Evolutionary conservation across 2,888 invertebrate genomes (phyloP), one percentile per base, ranked within the genome.

Genomic region (Plagiodera versicolora): DNA sequence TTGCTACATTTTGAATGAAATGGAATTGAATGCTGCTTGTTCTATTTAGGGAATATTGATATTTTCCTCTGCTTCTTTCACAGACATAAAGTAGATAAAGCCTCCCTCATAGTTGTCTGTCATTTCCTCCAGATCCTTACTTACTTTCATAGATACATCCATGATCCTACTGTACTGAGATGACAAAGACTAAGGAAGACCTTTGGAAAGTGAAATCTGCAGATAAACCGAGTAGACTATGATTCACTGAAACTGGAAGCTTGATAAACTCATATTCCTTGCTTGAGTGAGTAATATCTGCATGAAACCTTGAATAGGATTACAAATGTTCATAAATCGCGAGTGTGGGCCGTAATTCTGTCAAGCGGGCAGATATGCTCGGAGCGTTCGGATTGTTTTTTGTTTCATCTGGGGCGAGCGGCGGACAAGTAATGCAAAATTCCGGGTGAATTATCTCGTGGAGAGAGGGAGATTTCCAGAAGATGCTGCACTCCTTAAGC

Each of bases 201-300:
- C 57, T 58, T 55, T 59, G 84, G 84, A 83, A 86, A 85, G 85
- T 86, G 86, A 85, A 83, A 81, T 83, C 84, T 83, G 83, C 84
- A 84, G 86, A 87, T 86, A 86, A 86, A 79, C 78, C 78, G 77
- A 75, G 75, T 74, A 71, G 76, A 76, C 76, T 81, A 85, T 86
- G 86, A 86, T 86, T 87, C 86, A 87, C 85, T n/a, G n/a, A n/a
- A 83, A 84, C 83, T 83, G 84, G 86, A 81, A 86, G 86, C 86
- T 86, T 86, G 79, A 79, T 80, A 80, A 80, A 80, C 80, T 80
- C 80, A 80, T 80, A 80, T 80, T 80, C 80, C 78, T 76, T 80
- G 79, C 79, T 80, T 80, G 80, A 80, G 79, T 80, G 80, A 80
- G 78, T 80, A 80, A 80, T 81, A 79, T 81, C 80, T 79, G 79